A percentile compares a stretch with the other conserved stretches of the same genome.
These are phyloP conservation scores for Dendrophyllia cribrosa DNA, from an alignment of 64 coral and sea anemone species.

Conservation along the genomic window DNA sequence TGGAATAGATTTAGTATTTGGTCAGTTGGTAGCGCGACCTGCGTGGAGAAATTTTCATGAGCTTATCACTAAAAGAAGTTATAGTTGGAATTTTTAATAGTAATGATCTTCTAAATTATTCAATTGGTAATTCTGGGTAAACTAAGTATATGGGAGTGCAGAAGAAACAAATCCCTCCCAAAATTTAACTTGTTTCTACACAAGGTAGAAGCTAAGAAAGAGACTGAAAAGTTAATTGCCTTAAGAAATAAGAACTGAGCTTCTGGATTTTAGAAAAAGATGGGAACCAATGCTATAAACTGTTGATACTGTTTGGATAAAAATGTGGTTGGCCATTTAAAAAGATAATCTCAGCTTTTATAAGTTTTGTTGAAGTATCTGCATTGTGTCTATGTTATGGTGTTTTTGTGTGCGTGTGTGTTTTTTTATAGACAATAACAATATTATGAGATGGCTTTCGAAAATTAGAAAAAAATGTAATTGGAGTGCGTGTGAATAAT, in stretches of 20 bases:
- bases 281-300: not conserved
- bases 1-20: no score
- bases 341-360: not conserved
- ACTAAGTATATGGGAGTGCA: constrained; percentile 3
- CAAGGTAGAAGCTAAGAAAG: constrained; percentile 1
- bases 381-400: not conserved
- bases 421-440: no score
- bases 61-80: no score
- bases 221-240: constrained; percentile 11
- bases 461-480: no score
- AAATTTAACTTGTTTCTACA: not conserved
- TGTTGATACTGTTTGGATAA: not conserved
- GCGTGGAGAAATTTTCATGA: no score
- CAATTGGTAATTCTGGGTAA: constrained; percentile 8
- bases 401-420: no score
- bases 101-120: not conserved
- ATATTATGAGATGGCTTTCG: no score
- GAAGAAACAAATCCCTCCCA: constrained; percentile 1
- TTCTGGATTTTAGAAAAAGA: constrained; percentile 22
- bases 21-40: no score
- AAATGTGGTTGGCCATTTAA: not conserved
- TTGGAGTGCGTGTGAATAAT: no score
- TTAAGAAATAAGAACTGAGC: not conserved
- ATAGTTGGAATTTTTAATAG: no score
- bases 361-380: not conserved